Base-by-base conservation (phyloP, 2,797 vertebrate genomes). In the Eulemur mongoz region DNA sequence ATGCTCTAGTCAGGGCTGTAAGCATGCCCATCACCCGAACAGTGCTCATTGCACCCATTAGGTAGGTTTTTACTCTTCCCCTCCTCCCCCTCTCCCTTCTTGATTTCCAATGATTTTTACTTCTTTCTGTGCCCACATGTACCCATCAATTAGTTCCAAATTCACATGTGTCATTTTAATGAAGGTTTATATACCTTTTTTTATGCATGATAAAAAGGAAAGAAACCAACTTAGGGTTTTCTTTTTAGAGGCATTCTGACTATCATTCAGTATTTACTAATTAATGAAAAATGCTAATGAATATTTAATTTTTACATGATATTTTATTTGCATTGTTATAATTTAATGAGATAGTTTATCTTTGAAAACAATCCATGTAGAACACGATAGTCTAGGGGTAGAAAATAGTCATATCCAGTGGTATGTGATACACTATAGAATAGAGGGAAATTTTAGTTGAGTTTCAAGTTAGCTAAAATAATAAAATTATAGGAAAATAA, bases 231-330 rank as follows among this genome's bases (percentile, higher is more conserved):
- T 54, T 43, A 52, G 63, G 4, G 15, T 78, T 65, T 87, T 83
- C 52, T 88, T 91, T 95, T 4, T 40, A 40, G 30, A 82, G 38
- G 25, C 69, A 75, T 65, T 79, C 54, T 83, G 43, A 78, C 7
- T 91, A 57, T 11, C 45, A 72, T 32, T 70, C 18, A 20, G 30
- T 70, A 52, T 67, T 67, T 67, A 76, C 35, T 89, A 32, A 59
- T 63, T 96, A 73, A 78, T 79, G n/a, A 83, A 82, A 93, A 88
- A 70, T 83, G 15, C 30, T 63, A 78, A 48, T 91, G 18, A 72
- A 59, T 17, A 35, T 79, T 94, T 79, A 10, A n/a, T 91, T 65
- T 73, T 65, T 85, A 25, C 8, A 52, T 90, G 54, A 57, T 9
- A 81, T 63, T 35, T 89, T 92, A 63, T 70, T 85, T 90, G 15